Percentiles rank a stretch among this genome's conserved stretches.
phyloP scores from a whole-genome alignment of 2,888 invertebrate species.

The Pyrrhia umbra region DNA sequence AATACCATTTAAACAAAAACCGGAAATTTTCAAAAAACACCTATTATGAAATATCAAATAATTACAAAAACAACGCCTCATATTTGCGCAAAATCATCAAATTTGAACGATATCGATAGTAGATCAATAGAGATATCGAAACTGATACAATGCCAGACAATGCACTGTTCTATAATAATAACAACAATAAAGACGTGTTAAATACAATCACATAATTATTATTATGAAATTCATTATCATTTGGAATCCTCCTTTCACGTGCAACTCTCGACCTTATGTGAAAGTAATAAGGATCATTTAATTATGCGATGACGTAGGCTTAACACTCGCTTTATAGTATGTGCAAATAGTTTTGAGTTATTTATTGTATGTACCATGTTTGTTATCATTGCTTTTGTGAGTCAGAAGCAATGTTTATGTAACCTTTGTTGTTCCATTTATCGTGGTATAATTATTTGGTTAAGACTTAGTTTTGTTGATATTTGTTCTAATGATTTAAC shows the following conservation, averaged over 20 bases:
- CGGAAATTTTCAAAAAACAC: no score
- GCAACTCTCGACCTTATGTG: slow-evolving; percentile 21
- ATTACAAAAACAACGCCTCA: background rate
- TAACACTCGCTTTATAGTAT: background rate
- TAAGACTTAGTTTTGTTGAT: slow-evolving; percentile 12
- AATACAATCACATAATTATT: slow-evolving; percentile 15
- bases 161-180: slow-evolving; percentile 5
- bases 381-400: slow-evolving; percentile 56
- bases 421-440: slow-evolving; percentile 52
- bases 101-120: background rate
- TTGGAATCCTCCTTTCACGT: background rate
- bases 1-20: background rate
- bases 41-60: no score
- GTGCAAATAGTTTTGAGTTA: slow-evolving; percentile 24
- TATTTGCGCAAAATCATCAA: background rate
- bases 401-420: slow-evolving; percentile 53
- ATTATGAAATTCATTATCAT: slow-evolving; percentile 24
- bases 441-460: slow-evolving; percentile 14
- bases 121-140: slow-evolving; percentile 3
- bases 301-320: background rate
- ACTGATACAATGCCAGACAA: slow-evolving; percentile 8
- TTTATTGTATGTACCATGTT: slow-evolving; percentile 24
- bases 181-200: slow-evolving; percentile 9
- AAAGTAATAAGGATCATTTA: slow-evolving; percentile 9
- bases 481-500: slow-evolving; percentile 35